Base-by-base conservation (phyloP, 2,113 vertebrate genomes). In the Elaphurus davidianus region DNA sequence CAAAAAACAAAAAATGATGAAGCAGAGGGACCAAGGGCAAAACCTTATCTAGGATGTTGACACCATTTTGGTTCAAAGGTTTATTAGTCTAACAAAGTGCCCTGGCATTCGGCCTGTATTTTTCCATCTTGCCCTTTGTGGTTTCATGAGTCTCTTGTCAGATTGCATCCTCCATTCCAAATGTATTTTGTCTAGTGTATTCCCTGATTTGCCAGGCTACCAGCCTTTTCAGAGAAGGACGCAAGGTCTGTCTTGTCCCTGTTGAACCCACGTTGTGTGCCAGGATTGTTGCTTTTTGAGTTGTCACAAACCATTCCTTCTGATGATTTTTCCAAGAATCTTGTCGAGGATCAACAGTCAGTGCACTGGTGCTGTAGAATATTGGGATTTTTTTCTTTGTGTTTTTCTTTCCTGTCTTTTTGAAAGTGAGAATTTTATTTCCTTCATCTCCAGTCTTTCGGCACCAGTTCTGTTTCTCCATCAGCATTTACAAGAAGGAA, bases 401-500 rank as follows among this genome's bases (percentile, higher is more conserved):
- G 0, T 84, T 47, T 95, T 62, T 50, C 43, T 67, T 76, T n/a
- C 43, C 13, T 91, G 14, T 92, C 67, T 88, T 85, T 78, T 90
- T 74, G 60, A 74, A 92, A 60, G 50, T 79, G 8, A 50, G 40
- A 55, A 59, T 54, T 86, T 90, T 27, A 50, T 78, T 64, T 78
- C 54, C 30, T 4, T 90, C 89, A 47, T 91, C 88, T 62, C 30
- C 47, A 28, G 50, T 59, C 40, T 71, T 79, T 52, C 27, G 82
- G 57, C 86, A 40, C 45, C 33, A 50, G 3, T 45, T 90, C 43
- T 9, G 0, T 94, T 96, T 97, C 45, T 95, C 92, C 23, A 15
- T 40, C 21, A 64, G 67, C 87, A 96, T 74, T 54, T 93, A 82
- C 28, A 76, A 47, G 55, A 96, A 98, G 83, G 96, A 93, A 96